A percentile compares a stretch with the other conserved stretches of the same genome.
Conservation (phyloP, 2,797 vertebrate species). For the Amphiprion clarkii region DNA sequence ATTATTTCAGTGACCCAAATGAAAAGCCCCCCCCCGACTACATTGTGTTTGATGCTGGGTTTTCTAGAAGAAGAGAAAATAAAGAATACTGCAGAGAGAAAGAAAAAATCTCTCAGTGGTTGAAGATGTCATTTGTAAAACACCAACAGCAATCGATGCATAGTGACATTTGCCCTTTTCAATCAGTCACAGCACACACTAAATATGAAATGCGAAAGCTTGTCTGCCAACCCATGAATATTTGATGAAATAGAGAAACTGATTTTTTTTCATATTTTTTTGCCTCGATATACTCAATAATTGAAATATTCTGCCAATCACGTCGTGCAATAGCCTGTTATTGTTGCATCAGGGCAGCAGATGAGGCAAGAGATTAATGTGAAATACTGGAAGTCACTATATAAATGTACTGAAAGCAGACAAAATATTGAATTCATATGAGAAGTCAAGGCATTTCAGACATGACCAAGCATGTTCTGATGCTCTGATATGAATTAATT, state of each 20-base stretch:
- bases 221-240: slow-evolving; percentile 4
- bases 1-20: slow-evolving; percentile 50
- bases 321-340: neutral
- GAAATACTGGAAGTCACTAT: slow-evolving; percentile 13
- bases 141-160: slow-evolving; percentile 30
- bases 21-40: slow-evolving; percentile 34
- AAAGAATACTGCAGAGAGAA: slow-evolving; percentile 6
- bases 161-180: slow-evolving; percentile 47
- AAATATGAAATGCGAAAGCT: slow-evolving; percentile 33
- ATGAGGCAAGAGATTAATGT: slow-evolving; percentile 1
- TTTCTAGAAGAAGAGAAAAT: slow-evolving; percentile 38
- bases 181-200: slow-evolving; percentile 29
- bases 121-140: slow-evolving; percentile 43
- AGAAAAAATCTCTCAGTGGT: slow-evolving; percentile 24
- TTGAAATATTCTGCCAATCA: slow-evolving; percentile 23
- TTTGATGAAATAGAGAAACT: slow-evolving; percentile 18
- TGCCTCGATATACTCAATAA: slow-evolving; percentile 5
- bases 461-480: slow-evolving; percentile 40
- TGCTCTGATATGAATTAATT: slow-evolving; percentile 10
- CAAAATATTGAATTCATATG: neutral
- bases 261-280: neutral
- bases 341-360: neutral
- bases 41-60: slow-evolving; percentile 32
- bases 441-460: slow-evolving; percentile 61
- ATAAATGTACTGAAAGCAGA: slow-evolving; percentile 20